Percentiles rank a stretch among this genome's conserved stretches.
Conservation (phyloP, 2,888 invertebrate genomes). For the Scotopteryx bipunctaria region DNA sequence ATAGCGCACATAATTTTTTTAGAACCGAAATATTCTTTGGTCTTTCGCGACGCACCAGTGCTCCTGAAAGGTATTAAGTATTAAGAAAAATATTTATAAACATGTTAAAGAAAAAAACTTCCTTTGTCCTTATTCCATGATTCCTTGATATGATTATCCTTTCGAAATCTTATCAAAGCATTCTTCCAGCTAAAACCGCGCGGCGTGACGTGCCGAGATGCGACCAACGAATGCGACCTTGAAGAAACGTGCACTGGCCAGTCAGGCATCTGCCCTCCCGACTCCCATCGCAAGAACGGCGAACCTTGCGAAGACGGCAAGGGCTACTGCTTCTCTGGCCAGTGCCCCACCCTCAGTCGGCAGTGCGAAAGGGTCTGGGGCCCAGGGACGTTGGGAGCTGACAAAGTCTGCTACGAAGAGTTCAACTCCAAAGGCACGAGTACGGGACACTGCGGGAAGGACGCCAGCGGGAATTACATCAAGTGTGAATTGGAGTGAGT, state of each 20-base stretch:
- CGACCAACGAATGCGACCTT: constrained; percentile 96
- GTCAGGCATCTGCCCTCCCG: constrained; percentile 93
- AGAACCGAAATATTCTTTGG: too few relatives aligned
- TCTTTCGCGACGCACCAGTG: too few relatives aligned
- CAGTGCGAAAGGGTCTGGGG: constrained; percentile 99
- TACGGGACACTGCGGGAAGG: constrained; percentile 97
- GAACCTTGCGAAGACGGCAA: constrained; percentile 89
- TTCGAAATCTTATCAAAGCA: not conserved
- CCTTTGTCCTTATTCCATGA: not conserved
- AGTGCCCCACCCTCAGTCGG: constrained; percentile 92
- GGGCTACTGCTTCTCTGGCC: constrained; percentile 96
- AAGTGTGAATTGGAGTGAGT: constrained; percentile 95
- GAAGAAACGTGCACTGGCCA: constrained; percentile 96
- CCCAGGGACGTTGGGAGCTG: constrained; percentile 90
- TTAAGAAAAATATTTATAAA: too few relatives aligned
- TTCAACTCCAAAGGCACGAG: constrained; percentile 98
- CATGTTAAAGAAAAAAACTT: too few relatives aligned
- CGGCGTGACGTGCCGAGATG: constrained; percentile 92
- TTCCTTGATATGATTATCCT: not conserved
- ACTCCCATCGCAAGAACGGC: constrained; percentile 97
- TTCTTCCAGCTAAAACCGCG: constrained; percentile 85
- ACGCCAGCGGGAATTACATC: constrained; percentile 88
- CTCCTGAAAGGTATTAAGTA: too few relatives aligned
- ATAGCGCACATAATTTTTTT: too few relatives aligned
- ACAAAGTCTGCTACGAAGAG: constrained; percentile 95